Conservation (phyloP, 2,888 invertebrate species). For the Pseudanteris insignis region DNA sequence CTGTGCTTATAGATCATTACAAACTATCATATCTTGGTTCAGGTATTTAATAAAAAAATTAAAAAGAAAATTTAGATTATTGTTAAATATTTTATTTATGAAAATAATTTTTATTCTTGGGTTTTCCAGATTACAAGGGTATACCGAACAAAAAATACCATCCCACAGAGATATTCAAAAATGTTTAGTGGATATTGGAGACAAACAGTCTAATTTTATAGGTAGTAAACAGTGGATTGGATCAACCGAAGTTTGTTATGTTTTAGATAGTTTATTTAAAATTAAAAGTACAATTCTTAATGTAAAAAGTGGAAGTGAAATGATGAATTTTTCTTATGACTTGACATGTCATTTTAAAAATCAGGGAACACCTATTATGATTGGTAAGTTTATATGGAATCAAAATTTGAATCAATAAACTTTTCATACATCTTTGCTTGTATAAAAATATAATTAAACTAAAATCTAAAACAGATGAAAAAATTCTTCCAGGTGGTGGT, state of each 20-base stretch:
- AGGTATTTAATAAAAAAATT: slow-evolving; percentile 64
- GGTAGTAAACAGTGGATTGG: slow-evolving; percentile 98
- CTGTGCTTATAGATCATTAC: slow-evolving; percentile 97
- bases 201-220: slow-evolving; percentile 87
- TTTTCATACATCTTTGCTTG: neutral
- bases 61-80: neutral
- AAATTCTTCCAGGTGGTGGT: slow-evolving; percentile 85
- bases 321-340: slow-evolving; percentile 81
- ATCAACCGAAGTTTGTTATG: slow-evolving; percentile 95
- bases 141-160: slow-evolving; percentile 80
- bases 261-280: slow-evolving; percentile 82
- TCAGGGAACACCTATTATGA: slow-evolving; percentile 97
- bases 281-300: slow-evolving; percentile 84
- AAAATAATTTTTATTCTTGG: neutral
- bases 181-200: slow-evolving; percentile 92
- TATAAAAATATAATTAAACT: neutral
- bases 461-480: no score
- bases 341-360: slow-evolving; percentile 89
- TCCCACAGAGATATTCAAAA: slow-evolving; percentile 89
- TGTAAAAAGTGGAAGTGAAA: slow-evolving; percentile 85
- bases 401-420: slow-evolving; percentile 1
- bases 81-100: slow-evolving; percentile 3
- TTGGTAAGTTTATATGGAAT: slow-evolving; percentile 70
- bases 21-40: slow-evolving; percentile 97
- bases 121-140: slow-evolving; percentile 76